A percentile compares a stretch with the other conserved stretches of the same genome.
Evolutionary conservation across 2,888 invertebrate species (phyloP).

Genomic region (Mayetiola destructor): DNA sequence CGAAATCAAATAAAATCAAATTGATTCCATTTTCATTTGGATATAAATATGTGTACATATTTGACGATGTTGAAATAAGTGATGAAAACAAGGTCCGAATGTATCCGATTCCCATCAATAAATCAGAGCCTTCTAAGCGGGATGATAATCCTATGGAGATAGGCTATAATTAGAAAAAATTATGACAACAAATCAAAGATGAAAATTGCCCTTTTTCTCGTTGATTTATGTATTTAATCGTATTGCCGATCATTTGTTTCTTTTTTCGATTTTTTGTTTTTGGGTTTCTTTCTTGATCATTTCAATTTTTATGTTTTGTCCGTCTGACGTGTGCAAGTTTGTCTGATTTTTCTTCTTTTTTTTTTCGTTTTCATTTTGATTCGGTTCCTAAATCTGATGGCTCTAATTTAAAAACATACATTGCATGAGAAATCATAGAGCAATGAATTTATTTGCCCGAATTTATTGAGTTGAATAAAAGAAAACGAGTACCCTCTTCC

Average conservation of each 20-base stretch:
- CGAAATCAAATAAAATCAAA: no score
- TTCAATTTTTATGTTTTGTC: no score
- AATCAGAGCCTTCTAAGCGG: background rate
- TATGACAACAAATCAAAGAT: conserved; percentile 2
- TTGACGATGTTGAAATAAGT: conserved; percentile 1
- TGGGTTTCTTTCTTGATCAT: no score
- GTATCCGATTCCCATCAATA: conserved; percentile 1
- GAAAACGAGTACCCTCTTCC: background rate
- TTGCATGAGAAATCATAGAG: background rate
- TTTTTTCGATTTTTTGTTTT: no score
- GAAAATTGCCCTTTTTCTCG: background rate
- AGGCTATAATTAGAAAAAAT: conserved; percentile 4
- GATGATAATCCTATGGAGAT: background rate
- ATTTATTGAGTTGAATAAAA: background rate
- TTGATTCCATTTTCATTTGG: no score
- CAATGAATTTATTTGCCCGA: background rate
- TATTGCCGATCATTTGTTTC: no score
- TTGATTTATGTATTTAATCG: no score
- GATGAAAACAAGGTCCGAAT: conserved; percentile 1
- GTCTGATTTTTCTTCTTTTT: no score
- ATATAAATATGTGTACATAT: background rate
- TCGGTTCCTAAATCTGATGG: no score
- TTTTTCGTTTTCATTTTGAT: no score
- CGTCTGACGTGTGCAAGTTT: no score
- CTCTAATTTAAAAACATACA: no score